A percentile compares a stretch with the other conserved stretches of the same genome.
These are phyloP conservation scores for Epizoanthus ramosus DNA, from an alignment of 92 coral and sea anemone species.

Conservation along the genomic window DNA sequence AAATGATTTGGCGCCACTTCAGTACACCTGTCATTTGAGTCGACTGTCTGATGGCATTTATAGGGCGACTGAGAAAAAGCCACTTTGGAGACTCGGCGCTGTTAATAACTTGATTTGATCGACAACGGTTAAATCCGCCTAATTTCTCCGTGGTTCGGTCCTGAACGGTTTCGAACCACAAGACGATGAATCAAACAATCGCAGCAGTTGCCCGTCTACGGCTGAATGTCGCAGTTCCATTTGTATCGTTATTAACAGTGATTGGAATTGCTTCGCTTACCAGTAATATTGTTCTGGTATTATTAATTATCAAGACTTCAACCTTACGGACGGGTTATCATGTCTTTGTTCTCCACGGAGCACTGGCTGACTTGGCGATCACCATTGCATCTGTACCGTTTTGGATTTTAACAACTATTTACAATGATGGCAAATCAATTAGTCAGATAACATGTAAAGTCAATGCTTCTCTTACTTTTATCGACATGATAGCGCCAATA, in stretches of 20 bases:
- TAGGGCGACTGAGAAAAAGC: background rate
- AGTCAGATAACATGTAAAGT: constrained; percentile 58
- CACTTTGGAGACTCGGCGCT: background rate
- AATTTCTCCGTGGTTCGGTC: background rate
- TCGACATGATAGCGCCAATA: constrained; percentile 73
- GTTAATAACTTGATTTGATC: no score
- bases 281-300: constrained; percentile 67
- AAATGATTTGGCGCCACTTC: constrained; percentile 43
- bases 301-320: constrained; percentile 69
- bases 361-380: constrained; percentile 68
- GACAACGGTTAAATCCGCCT: no score
- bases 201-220: constrained; percentile 13
- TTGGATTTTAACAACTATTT: constrained; percentile 78
- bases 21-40: background rate
- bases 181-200: constrained; percentile 17
- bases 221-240: constrained; percentile 72
- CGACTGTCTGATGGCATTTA: constrained; percentile 1
- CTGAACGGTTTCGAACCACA: background rate
- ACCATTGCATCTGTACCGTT: constrained; percentile 74
- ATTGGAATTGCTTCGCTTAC: constrained; percentile 77
- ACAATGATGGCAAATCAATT: constrained; percentile 62
- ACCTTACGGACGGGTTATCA: constrained; percentile 57
- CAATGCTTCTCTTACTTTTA: constrained; percentile 68
- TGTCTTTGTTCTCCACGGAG: constrained; percentile 71
- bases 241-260: constrained; percentile 74